Percentiles rank a stretch among this genome's conserved stretches.
Conservation (phyloP, 1,140 invertebrate species). For the Nebria ingens region DNA sequence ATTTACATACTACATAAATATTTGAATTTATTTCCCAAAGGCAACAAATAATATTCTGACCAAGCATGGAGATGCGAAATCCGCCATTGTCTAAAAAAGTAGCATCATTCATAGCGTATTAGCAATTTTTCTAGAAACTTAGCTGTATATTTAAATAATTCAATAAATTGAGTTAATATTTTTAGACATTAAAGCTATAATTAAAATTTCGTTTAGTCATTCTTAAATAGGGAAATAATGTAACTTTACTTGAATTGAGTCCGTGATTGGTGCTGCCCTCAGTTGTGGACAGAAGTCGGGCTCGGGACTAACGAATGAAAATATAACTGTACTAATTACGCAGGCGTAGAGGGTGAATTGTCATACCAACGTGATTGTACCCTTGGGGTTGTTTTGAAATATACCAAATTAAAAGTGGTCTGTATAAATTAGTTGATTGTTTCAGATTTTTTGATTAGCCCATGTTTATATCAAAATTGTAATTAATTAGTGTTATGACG, state of each 20-base stretch:
- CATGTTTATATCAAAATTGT: background rate
- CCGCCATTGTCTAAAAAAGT: too few relatives aligned
- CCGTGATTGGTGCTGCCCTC: background rate
- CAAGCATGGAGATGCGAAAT: too few relatives aligned
- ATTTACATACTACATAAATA: too few relatives aligned
- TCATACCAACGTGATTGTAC: background rate
- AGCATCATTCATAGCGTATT: too few relatives aligned
- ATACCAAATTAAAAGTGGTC: conserved; percentile 2
- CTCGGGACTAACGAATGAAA: background rate
- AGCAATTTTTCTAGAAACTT: too few relatives aligned
- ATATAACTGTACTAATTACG: background rate
- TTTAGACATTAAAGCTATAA: too few relatives aligned
- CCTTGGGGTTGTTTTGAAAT: background rate
- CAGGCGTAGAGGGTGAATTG: background rate
- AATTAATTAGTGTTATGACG: background rate
- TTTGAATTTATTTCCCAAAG: too few relatives aligned
- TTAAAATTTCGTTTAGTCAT: too few relatives aligned
- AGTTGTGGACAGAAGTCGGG: background rate
- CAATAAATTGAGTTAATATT: too few relatives aligned
- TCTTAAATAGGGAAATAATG: too few relatives aligned
- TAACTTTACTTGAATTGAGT: background rate
- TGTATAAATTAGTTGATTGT: conserved; percentile 9
- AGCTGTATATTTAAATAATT: too few relatives aligned
- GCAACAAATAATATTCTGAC: too few relatives aligned
- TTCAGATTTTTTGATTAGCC: conserved; percentile 6